Conservation (phyloP, 2,113 vertebrate genomes). For the Chloebia gouldiae region DNA sequence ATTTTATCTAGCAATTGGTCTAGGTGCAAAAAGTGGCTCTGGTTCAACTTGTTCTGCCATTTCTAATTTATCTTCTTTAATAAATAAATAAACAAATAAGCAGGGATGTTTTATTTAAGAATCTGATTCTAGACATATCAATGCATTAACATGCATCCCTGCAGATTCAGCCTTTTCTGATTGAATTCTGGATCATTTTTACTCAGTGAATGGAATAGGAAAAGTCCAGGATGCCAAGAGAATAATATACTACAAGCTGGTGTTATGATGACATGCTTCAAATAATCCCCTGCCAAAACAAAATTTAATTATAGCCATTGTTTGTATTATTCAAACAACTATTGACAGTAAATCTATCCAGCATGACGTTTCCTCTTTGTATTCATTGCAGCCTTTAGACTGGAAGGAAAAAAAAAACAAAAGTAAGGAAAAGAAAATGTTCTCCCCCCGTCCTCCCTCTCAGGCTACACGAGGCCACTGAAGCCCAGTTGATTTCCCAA, state of each 20-base stretch:
- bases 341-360: constrained; percentile 62
- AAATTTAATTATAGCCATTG: constrained; percentile 75
- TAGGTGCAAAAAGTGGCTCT: neutral
- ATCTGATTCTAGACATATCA: constrained; percentile 58
- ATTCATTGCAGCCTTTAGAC: constrained; percentile 71
- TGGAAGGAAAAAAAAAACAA: constrained; percentile 51
- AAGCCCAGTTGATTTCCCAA: constrained; percentile 94
- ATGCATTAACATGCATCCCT: constrained; percentile 36
- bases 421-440: neutral
- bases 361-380: constrained; percentile 35
- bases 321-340: constrained; percentile 70
- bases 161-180: constrained; percentile 49
- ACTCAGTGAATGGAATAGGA: constrained; percentile 24
- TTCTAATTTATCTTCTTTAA: constrained; percentile 35
- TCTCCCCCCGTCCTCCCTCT: neutral
- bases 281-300: constrained; percentile 56
- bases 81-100: constrained; percentile 50
- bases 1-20: neutral
- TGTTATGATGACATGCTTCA: constrained; percentile 42
- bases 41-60: constrained; percentile 12
- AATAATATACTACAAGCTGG: constrained; percentile 34
- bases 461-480: constrained; percentile 79
- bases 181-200: constrained; percentile 61
- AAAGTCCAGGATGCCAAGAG: constrained; percentile 54
- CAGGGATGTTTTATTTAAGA: constrained; percentile 65